Conservation (phyloP, 1,140 invertebrate genomes). For the Drosophila setifemur region DNA sequence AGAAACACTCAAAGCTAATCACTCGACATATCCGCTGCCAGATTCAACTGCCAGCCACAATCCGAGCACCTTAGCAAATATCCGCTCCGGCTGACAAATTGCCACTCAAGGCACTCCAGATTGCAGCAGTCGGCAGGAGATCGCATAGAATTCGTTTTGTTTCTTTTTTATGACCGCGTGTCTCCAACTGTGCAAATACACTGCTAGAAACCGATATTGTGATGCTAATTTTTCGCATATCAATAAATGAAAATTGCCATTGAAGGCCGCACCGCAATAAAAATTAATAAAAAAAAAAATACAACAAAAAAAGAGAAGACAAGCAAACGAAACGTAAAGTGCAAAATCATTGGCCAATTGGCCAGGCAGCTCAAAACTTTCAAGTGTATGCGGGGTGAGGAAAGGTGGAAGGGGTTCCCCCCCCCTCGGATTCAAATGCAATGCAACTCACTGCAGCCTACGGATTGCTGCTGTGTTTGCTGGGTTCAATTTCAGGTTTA, state of each 20-base stretch:
- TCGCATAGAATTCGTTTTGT: conserved; percentile 56
- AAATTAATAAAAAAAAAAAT: conserved; percentile 4
- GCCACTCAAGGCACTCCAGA: conserved; percentile 30
- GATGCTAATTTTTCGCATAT: conserved; percentile 56
- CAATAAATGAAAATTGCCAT: conserved; percentile 56
- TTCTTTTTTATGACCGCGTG: conserved; percentile 40
- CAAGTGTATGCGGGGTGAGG: conserved; percentile 44
- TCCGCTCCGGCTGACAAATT: conserved; percentile 41
- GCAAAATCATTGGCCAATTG: conserved; percentile 57
- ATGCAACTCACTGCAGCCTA: not conserved
- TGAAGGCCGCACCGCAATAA: conserved; percentile 50
- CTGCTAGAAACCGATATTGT: conserved; percentile 29
- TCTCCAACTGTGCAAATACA: conserved; percentile 12
- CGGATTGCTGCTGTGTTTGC: conserved; percentile 7
- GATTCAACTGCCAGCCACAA: not conserved
- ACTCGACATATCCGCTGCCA: conserved; percentile 40
- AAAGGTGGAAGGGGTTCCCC: not conserved
- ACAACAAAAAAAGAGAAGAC: conserved; percentile 6
- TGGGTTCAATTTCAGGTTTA: conserved; percentile 65
- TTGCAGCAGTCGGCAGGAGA: conserved; percentile 13
- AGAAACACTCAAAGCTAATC: conserved; percentile 6
- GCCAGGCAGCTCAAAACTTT: conserved; percentile 30
- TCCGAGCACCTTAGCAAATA: conserved; percentile 18
- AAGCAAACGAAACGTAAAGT: conserved; percentile 36
- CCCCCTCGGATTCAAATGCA: conserved; percentile 25